Conservation (phyloP, 2,113 vertebrate species). For the Pardalotus punctatus region DNA sequence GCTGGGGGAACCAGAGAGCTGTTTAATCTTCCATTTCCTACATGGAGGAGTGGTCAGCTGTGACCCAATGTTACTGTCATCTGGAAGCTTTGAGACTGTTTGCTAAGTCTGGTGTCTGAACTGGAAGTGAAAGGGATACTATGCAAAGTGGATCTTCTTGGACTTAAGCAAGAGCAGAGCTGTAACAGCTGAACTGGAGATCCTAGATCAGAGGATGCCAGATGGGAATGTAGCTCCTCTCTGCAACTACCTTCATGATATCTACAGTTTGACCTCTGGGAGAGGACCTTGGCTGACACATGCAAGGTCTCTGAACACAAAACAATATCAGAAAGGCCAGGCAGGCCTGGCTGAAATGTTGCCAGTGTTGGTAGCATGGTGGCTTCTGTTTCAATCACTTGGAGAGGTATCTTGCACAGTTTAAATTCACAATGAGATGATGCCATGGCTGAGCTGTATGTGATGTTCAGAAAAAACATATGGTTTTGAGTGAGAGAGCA, state of each 20-base stretch:
- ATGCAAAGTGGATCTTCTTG: neutral
- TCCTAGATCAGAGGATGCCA: neutral
- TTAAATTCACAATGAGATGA: neutral
- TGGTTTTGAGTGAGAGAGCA: neutral
- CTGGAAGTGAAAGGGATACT: neutral
- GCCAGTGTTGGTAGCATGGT: neutral
- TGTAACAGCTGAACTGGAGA: neutral
- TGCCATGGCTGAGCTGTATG: neutral
- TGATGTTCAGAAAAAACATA: neutral
- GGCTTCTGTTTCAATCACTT: neutral
- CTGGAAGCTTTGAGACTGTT: neutral
- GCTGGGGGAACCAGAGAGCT: neutral
- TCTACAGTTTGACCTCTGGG: neutral
- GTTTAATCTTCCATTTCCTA: conserved; percentile 15
- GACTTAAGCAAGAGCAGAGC: neutral
- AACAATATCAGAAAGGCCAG: neutral
- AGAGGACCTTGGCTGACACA: neutral
- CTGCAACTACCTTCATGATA: neutral
- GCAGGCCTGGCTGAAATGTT: neutral
- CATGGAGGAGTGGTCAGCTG: neutral
- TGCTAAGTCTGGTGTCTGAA: neutral
- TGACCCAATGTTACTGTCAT: neutral
- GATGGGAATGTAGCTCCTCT: neutral
- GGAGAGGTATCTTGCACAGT: neutral
- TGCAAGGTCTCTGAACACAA: accelerated